These are phyloP conservation scores for Allolobophora icterica DNA, from an alignment of 2,888 invertebrate species.

Conservation along the genomic window DNA sequence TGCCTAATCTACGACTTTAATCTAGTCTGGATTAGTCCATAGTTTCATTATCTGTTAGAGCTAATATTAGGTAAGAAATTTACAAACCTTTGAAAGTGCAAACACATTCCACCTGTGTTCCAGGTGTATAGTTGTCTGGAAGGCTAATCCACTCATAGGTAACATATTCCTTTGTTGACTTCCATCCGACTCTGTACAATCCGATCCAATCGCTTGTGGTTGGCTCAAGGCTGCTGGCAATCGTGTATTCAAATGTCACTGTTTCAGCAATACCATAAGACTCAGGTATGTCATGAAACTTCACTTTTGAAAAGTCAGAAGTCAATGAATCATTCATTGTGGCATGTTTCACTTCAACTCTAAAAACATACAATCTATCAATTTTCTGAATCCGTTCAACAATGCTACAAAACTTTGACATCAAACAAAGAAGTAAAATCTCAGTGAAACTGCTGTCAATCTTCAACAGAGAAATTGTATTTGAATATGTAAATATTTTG, in stretches of 20 bases:
- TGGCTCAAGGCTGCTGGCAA: not conserved
- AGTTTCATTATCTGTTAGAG: conserved; percentile 5
- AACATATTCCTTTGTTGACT: not conserved
- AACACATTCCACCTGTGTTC: conserved; percentile 9
- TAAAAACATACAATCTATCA: not conserved
- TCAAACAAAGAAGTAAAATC: not conserved
- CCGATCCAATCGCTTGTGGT: not conserved
- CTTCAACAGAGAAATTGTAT: too few relatives aligned
- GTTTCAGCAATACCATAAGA: not conserved
- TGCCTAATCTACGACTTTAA: not conserved
- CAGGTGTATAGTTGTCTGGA: not conserved
- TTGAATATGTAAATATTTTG: too few relatives aligned
- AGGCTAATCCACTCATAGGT: not conserved
- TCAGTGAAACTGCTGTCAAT: not conserved
- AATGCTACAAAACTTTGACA: not conserved
- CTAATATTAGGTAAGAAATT: not conserved
- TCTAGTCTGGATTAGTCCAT: not conserved
- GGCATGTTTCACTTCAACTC: not conserved
- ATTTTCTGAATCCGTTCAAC: not conserved
- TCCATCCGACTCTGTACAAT: conserved; percentile 24
- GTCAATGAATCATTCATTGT: not conserved
- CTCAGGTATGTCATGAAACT: not conserved
- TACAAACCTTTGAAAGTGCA: not conserved
- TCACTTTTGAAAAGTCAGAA: not conserved
- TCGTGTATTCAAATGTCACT: not conserved